phyloP scores from a whole-genome alignment of 2,113 vertebrate genomes.

The Grammomys dolichurus region DNA sequence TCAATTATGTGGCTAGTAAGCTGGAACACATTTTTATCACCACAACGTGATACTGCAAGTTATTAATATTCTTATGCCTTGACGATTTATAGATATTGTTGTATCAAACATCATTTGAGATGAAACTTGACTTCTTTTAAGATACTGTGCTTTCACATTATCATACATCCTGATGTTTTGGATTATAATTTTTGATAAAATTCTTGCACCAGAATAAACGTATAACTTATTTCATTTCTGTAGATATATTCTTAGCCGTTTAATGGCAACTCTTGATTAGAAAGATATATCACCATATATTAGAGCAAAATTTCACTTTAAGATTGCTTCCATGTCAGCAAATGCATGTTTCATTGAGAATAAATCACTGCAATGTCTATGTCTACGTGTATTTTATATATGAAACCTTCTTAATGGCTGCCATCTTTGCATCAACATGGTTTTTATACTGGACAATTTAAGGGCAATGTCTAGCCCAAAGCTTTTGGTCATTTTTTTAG shows the following conservation, averaged over 20 bases:
- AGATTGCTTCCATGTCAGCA: neutral
- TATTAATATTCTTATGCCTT: neutral
- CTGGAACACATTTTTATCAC: neutral
- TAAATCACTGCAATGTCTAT: conserved; percentile 43
- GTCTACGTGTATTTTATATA: neutral
- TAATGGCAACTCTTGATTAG: neutral
- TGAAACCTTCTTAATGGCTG: neutral
- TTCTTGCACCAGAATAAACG: neutral
- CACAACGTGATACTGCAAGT: neutral
- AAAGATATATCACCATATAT: neutral
- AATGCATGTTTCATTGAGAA: neutral
- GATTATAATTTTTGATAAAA: neutral
- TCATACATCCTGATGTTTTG: neutral
- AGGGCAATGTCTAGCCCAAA: conserved; percentile 44
- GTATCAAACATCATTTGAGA: neutral
- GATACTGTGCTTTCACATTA: neutral
- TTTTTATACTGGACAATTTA: conserved; percentile 20
- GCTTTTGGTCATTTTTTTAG: conserved; percentile 67
- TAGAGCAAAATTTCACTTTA: neutral
- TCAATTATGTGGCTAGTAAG: neutral
- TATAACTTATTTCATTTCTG: neutral
- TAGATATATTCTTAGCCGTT: neutral
- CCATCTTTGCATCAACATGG: neutral
- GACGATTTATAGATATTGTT: neutral
- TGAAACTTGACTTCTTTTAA: neutral